A percentile compares a stretch with the other conserved stretches of the same genome.
These are phyloP conservation scores for Gryon sp. DNA, from an alignment of 1,140 invertebrate genomes.

Conservation along the genomic window DNA sequence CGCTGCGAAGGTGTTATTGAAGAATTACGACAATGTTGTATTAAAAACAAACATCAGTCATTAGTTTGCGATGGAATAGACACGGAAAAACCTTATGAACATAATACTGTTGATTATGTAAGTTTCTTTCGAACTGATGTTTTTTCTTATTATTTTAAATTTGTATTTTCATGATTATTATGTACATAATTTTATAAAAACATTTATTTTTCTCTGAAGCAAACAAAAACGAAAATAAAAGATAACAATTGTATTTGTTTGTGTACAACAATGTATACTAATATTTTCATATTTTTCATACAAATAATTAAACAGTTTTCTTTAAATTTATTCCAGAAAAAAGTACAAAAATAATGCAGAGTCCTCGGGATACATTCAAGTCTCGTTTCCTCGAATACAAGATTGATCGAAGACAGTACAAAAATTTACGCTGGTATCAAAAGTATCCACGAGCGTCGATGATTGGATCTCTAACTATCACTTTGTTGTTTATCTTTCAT, in stretches of 20 bases:
- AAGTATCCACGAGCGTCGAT: slow-evolving; percentile 78
- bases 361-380: slow-evolving; percentile 4
- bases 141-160: slow-evolving; percentile 1
- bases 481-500: slow-evolving; percentile 82
- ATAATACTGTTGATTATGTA: slow-evolving; percentile 77
- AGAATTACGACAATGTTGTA: slow-evolving; percentile 83
- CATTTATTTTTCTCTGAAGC: too few relatives aligned
- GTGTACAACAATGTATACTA: too few relatives aligned
- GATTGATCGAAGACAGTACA: slow-evolving; percentile 19
- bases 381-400: background rate
- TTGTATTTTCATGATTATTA: background rate
- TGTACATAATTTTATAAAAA: background rate
- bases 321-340: slow-evolving; percentile 64
- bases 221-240: too few relatives aligned
- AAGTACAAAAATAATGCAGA: slow-evolving; percentile 65
- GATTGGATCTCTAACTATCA: slow-evolving; percentile 77
- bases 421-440: slow-evolving; percentile 30
- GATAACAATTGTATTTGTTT: too few relatives aligned
- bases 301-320: slow-evolving; percentile 2
- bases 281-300: slow-evolving; percentile 4
- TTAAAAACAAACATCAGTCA: slow-evolving; percentile 81
- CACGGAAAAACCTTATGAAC: slow-evolving; percentile 77
- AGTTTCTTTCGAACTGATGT: slow-evolving; percentile 65
- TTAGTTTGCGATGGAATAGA: slow-evolving; percentile 85
- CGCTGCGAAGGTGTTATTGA: slow-evolving; percentile 82